Percentiles rank a stretch among this genome's conserved stretches.
Evolutionary conservation across 2,888 invertebrate species (phyloP).

Genomic region (Thecophora atra): DNA sequence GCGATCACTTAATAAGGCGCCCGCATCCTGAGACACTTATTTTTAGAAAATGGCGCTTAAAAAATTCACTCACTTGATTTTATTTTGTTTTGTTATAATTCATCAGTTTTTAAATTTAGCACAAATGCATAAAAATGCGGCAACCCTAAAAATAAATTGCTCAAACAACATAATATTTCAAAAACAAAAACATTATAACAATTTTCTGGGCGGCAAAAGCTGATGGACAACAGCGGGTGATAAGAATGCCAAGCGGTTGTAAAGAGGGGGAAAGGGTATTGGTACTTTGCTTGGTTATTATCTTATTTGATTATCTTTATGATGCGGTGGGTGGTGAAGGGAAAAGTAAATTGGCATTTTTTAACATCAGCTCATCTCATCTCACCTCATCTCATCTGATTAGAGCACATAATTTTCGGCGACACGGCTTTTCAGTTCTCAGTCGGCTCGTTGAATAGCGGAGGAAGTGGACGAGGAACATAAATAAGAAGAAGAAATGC

Average conservation of each 20-base stretch:
- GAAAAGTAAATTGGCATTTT: background rate
- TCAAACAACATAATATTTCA: background rate
- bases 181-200: background rate
- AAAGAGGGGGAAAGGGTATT: too few relatives aligned
- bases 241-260: too few relatives aligned
- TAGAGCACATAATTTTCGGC: constrained; percentile 28
- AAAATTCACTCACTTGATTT: constrained; percentile 17
- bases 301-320: too few relatives aligned
- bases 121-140: constrained; percentile 29
- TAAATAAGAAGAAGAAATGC: background rate
- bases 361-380: background rate
- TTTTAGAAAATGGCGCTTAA: constrained; percentile 34
- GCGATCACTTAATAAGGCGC: constrained; percentile 1
- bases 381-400: background rate
- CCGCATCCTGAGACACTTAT: constrained; percentile 4
- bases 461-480: background rate
- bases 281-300: too few relatives aligned
- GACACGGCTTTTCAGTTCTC: constrained; percentile 18
- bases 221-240: too few relatives aligned
- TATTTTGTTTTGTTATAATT: background rate
- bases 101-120: constrained; percentile 12
- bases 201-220: too few relatives aligned
- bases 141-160: constrained; percentile 25
- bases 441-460: background rate
- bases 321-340: too few relatives aligned